These are phyloP conservation scores for Amphipoea oculea DNA, from an alignment of 2,888 invertebrate genomes.

Conservation along the genomic window DNA sequence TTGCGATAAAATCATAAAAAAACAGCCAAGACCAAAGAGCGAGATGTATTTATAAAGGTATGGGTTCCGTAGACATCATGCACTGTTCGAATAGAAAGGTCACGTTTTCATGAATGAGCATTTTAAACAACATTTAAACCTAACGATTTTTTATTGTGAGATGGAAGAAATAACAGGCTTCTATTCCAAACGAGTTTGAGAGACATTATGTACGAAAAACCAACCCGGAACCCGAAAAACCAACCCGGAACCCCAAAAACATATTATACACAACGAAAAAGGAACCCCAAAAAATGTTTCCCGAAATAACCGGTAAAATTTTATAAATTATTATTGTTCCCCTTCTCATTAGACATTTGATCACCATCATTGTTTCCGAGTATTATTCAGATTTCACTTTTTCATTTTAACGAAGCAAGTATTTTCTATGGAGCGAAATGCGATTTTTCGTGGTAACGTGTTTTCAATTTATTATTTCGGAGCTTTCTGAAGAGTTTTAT, in stretches of 20 bases:
- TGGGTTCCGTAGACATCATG: not conserved
- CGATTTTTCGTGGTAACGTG: not conserved
- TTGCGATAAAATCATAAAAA: slow-evolving; percentile 10
- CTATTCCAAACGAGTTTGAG: not conserved
- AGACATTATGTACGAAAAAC: not conserved
- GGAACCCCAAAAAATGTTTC: not conserved
- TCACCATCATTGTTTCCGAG: slow-evolving; percentile 39
- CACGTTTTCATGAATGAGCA: not conserved
- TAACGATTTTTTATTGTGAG: not conserved
- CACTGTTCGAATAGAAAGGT: not conserved
- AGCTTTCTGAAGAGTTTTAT: not conserved
- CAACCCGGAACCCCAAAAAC: not conserved
- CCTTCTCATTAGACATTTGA: slow-evolving; percentile 41
- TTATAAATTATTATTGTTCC: slow-evolving; percentile 2
- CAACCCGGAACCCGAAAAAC: not conserved
- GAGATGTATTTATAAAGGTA: not conserved
- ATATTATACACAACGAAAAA: not conserved
- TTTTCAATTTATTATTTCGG: slow-evolving; percentile 7
- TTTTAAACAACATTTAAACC: not conserved
- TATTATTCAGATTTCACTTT: slow-evolving; percentile 16
- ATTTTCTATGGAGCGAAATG: slow-evolving; percentile 4
- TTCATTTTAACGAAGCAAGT: slow-evolving; percentile 1
- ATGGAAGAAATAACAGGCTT: not conserved
- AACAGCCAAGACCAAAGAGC: not conserved
- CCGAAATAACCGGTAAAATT: not conserved